A percentile compares a stretch with the other conserved stretches of the same genome.
Conservation (phyloP, 1,140 invertebrate genomes). For the Papilio helenus region DNA sequence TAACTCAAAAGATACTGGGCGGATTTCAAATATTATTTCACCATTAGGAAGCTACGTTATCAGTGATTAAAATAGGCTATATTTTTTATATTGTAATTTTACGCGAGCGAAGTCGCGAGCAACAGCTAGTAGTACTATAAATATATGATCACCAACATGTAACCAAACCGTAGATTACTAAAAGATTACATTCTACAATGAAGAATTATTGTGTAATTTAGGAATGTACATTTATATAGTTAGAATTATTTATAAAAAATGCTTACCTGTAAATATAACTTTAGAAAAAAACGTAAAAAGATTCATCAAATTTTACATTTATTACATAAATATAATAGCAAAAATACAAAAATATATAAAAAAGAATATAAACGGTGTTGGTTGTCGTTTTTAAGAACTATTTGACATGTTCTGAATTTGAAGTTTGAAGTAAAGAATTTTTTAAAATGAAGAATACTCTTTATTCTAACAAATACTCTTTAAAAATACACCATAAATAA, state of each 20-base stretch:
- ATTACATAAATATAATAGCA: background rate
- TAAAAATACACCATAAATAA: background rate
- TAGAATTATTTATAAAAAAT: background rate
- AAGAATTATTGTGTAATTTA: too few species aligned
- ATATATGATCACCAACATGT: too few species aligned
- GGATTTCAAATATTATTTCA: too few species aligned
- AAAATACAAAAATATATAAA: background rate
- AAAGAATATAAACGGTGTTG: background rate
- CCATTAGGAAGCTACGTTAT: too few species aligned
- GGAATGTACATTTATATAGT: too few species aligned
- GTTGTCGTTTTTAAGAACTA: background rate
- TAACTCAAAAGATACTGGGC: too few species aligned
- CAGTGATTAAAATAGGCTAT: too few species aligned
- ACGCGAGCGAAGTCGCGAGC: too few species aligned
- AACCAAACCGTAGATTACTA: too few species aligned
- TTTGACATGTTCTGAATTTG: conserved; percentile 16
- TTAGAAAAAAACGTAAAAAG: background rate
- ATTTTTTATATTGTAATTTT: too few species aligned
- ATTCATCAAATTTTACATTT: background rate
- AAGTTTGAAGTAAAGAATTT: background rate
- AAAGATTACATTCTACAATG: too few species aligned
- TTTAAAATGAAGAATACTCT: background rate
- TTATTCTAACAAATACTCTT: conserved; percentile 7
- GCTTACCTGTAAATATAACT: background rate
- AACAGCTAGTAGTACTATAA: too few species aligned